Conservation (phyloP, 2,113 vertebrate species). For the Pseudorasbora parva region DNA sequence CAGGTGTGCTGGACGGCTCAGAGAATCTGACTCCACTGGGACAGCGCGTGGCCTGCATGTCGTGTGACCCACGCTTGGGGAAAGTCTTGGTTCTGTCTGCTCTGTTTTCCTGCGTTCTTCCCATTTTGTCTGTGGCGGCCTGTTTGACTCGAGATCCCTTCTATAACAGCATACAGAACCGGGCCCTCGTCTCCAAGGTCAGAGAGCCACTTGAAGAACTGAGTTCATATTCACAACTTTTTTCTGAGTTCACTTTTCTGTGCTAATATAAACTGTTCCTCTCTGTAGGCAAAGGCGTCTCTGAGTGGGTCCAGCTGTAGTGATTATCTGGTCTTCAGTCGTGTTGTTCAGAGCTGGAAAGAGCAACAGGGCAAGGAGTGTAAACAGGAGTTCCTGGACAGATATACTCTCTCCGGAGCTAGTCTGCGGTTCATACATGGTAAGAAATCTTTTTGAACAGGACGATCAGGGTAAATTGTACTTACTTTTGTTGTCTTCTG, state of each 20-base stretch:
- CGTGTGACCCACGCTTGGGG: constrained; percentile 91
- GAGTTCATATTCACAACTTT: not conserved
- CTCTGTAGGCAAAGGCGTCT: constrained; percentile 81
- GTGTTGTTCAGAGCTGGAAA: constrained; percentile 87
- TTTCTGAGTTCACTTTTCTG: not conserved
- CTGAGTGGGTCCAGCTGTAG: constrained; percentile 86
- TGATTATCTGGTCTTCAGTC: constrained; percentile 87
- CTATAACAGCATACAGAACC: constrained; percentile 91
- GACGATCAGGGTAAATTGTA: too few species aligned
- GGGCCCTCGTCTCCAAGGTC: constrained; percentile 84
- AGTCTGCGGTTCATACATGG: constrained; percentile 92
- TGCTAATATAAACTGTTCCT: not conserved
- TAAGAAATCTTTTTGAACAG: constrained; percentile 59
- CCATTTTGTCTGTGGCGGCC: constrained; percentile 86
- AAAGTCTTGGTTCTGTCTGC: constrained; percentile 90
- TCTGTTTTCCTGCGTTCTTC: constrained; percentile 90
- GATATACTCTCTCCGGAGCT: constrained; percentile 78
- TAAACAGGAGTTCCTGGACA: constrained; percentile 82
- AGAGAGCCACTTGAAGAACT: constrained; percentile 42
- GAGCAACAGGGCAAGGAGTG: constrained; percentile 74
- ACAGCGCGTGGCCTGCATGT: constrained; percentile 86
- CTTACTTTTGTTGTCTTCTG: too few species aligned
- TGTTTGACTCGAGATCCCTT: constrained; percentile 96
- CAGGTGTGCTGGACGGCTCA: constrained; percentile 86
- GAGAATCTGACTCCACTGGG: constrained; percentile 90